phyloP scores from a whole-genome alignment of 2,113 vertebrate species.

The Myiozetetes cayanensis region DNA sequence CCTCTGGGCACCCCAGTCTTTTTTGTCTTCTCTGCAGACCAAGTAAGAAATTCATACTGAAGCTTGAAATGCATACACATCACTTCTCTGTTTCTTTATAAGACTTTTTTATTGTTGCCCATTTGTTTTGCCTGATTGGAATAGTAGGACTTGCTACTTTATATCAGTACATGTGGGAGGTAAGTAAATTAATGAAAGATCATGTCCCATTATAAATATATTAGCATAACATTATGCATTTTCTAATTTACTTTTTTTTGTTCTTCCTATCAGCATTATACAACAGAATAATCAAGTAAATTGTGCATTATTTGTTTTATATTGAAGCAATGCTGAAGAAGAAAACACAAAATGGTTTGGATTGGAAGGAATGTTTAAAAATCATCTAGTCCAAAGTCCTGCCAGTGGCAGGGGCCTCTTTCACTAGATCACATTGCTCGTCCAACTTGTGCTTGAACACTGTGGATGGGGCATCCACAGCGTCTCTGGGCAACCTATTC shows the following conservation, averaged over 20 bases:
- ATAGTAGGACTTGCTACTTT: not conserved
- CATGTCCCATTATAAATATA: not conserved
- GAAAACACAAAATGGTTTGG: not conserved
- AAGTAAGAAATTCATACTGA: not conserved
- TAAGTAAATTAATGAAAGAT: not conserved
- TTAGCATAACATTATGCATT: not conserved
- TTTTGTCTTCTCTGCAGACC: not conserved
- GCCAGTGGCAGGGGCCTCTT: not conserved
- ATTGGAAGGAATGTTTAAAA: not conserved
- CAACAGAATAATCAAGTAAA: not conserved
- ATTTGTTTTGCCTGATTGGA: not conserved
- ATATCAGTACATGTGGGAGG: not conserved
- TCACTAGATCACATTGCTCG: not conserved
- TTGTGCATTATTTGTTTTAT: not conserved
- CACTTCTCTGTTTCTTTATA: not conserved
- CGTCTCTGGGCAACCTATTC: not conserved
- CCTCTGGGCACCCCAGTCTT: not conserved
- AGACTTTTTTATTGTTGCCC: not conserved
- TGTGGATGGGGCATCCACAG: not conserved
- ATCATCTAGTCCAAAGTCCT: not conserved
- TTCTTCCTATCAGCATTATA: not conserved
- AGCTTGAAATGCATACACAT: not conserved
- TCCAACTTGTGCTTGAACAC: not conserved
- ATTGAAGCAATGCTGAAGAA: not conserved
- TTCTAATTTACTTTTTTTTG: not conserved